phyloP scores from a whole-genome alignment of 2,888 invertebrate species.

The Antheraea assamensis region DNA sequence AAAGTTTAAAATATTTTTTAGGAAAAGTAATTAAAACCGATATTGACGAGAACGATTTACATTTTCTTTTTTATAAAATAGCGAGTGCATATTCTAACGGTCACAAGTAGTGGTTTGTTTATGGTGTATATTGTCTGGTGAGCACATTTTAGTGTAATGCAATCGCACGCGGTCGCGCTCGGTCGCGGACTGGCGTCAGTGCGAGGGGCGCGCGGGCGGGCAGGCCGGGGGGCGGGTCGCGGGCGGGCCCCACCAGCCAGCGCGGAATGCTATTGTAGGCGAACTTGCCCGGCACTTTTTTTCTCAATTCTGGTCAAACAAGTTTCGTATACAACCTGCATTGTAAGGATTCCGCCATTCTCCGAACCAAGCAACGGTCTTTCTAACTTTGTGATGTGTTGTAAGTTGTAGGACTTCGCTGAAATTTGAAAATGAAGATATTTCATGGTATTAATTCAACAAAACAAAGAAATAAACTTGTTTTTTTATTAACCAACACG shows the following conservation, averaged over 20 bases:
- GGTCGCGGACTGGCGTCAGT: conserved; percentile 62
- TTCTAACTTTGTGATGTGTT: conserved; percentile 59
- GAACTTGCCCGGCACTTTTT: conserved; percentile 80
- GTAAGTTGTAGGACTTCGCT: conserved; percentile 49
- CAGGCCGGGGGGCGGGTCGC: conserved; percentile 39
- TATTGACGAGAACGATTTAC: conserved; percentile 31
- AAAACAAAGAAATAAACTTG: background rate
- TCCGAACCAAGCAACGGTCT: conserved; percentile 71
- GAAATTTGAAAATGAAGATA: conserved; percentile 28
- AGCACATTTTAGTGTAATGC: conserved; percentile 45
- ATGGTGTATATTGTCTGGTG: conserved; percentile 45
- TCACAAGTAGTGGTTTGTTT: conserved; percentile 53
- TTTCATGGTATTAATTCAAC: background rate
- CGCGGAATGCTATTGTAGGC: conserved; percentile 81
- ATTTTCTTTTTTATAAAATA: conserved; percentile 30
- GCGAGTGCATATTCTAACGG: conserved; percentile 31
- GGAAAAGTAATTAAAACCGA: conserved; percentile 32
- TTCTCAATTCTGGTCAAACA: conserved; percentile 80
- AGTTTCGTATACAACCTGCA: conserved; percentile 82
- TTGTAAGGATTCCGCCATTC: conserved; percentile 82
- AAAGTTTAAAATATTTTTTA: conserved; percentile 32
- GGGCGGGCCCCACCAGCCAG: conserved; percentile 43
- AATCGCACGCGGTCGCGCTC: conserved; percentile 67
- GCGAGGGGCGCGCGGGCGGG: conserved; percentile 46
- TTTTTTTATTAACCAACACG: background rate